A percentile compares a stretch with the other conserved stretches of the same genome.
phyloP scores from a whole-genome alignment of 2,797 vertebrate genomes.

The Lagodon rhomboides region DNA sequence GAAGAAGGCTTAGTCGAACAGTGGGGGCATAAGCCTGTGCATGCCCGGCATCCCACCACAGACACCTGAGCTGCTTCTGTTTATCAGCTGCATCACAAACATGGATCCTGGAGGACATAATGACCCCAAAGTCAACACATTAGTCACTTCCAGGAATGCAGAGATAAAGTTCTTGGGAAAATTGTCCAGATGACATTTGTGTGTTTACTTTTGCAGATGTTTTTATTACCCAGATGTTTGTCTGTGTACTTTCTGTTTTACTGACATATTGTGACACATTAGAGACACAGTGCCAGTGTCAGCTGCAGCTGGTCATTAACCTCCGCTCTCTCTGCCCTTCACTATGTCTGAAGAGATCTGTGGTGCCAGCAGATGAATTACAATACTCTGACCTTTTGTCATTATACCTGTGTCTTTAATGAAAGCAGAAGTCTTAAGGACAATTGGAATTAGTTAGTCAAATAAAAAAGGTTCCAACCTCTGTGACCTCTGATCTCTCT shows the following conservation, averaged over 20 bases:
- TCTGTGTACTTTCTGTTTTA: neutral
- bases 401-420: conserved; percentile 17
- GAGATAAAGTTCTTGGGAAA: conserved; percentile 55
- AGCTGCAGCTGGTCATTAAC: conserved; percentile 51
- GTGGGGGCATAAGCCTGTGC: conserved; percentile 36
- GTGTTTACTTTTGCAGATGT: conserved; percentile 19
- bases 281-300: conserved; percentile 23
- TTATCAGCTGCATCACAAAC: conserved; percentile 63
- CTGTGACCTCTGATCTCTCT: conserved; percentile 10
- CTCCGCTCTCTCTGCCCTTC: conserved; percentile 45
- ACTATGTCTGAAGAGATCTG: conserved; percentile 21
- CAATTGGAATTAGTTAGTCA: conserved; percentile 24
- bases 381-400: conserved; percentile 34
- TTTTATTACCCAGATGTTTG: conserved; percentile 25
- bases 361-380: conserved; percentile 22
- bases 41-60: conserved; percentile 46
- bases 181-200: conserved; percentile 23
- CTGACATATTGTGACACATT: conserved; percentile 29
- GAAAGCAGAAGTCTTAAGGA: conserved; percentile 6
- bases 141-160: conserved; percentile 52
- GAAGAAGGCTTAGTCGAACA: conserved; percentile 28
- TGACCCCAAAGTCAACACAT: conserved; percentile 48
- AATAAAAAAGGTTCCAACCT: neutral
- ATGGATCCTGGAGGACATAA: conserved; percentile 29
- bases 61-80: conserved; percentile 63